phyloP scores from a whole-genome alignment of 2,113 vertebrate species.

The Ciconia maguari region DNA sequence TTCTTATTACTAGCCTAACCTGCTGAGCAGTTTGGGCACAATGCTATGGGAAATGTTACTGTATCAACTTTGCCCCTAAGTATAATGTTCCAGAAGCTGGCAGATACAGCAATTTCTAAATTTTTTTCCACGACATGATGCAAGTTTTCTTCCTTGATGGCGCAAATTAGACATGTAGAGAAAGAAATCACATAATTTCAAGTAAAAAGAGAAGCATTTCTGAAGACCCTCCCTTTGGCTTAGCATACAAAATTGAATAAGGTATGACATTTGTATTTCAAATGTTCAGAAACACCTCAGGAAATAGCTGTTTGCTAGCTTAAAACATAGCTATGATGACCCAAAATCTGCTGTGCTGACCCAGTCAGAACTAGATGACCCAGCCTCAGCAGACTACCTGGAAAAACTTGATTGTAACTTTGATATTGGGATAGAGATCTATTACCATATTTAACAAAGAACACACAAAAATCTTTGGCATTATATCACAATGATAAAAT shows the following conservation, averaged over 20 bases:
- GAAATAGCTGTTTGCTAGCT: neutral
- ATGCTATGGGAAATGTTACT: neutral
- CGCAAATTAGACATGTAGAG: neutral
- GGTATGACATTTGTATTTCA: neutral
- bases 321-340: neutral
- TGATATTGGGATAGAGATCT: neutral
- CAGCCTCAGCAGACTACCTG: neutral
- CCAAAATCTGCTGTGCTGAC: neutral
- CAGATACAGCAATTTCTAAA: neutral
- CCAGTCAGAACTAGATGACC: neutral
- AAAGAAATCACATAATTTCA: neutral
- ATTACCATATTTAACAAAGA: neutral
- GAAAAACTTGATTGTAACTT: neutral
- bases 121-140: neutral
- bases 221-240: accelerated
- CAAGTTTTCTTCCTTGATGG: neutral
- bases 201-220: neutral
- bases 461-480: neutral
- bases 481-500: neutral
- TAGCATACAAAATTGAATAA: neutral
- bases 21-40: neutral
- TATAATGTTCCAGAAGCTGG: neutral
- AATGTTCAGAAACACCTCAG: neutral
- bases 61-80: neutral
- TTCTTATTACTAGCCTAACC: neutral